Base-by-base conservation (phyloP, 2,888 invertebrate genomes). In the Conistra vaccinii region DNA sequence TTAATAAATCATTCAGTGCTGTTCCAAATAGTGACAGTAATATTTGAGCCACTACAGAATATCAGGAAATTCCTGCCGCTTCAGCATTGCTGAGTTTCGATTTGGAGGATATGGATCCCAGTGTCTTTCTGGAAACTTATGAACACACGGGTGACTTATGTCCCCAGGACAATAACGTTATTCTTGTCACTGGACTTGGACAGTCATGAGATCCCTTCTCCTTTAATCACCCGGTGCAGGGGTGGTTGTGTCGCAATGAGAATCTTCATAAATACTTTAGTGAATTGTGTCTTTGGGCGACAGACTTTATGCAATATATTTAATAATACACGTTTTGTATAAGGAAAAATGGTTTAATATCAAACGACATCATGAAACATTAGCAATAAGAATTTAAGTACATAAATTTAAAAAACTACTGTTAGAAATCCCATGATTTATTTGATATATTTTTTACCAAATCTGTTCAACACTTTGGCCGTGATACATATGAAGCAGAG, bases 301-400 rank as follows among this genome's bases (percentile, higher is more conserved):
- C 66, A 20, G 20, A 48, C 45, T 4, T 45, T 48, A 48, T 9
- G 65, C 63, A 48, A 65, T 29, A 29, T 29, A 48, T 4, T 14
- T 9, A 23, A 23, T 29, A 29, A 23, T 29, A 65, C 35, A 29
- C 17, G 12, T 51, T 60, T 29, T 71, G 29, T 45, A 20, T 20
- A 3, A 62, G n/a, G 32, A 72, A 61, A 61, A 60, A 42, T 61
- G 35, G 29, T 39, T 23, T 10, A 29, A 29, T 17, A 69, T 69
- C 23, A 35, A 23, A 45, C n/a, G 10, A 23, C 0, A 12, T 26
- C 26, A 26, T 23, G 4, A 12, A n/a, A 32, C 12, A 26, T 29
- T 6, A 20, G 63, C 20, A 63, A 26, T 62, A 10, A 20, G 5
- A 42, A 42, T 42, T 20, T 3, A n/a, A n/a, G n/a, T n/a, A 39